Evolutionary conservation across 2,113 vertebrate species (phyloP).

Genomic region (Heptranchias perlo): DNA sequence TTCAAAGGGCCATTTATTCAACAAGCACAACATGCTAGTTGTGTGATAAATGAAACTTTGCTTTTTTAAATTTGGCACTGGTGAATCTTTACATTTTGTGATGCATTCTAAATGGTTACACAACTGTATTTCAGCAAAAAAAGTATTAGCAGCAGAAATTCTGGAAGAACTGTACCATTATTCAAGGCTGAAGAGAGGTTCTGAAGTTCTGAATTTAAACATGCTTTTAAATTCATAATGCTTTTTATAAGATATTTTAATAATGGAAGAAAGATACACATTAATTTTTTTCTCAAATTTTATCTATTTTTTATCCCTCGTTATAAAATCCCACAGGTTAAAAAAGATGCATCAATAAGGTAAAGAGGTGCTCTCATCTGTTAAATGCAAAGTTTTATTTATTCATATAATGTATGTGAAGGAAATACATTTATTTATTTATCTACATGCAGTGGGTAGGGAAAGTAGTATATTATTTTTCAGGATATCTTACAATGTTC

Average conservation of each 20-base stretch:
- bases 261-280: background rate
- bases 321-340: background rate
- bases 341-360: background rate
- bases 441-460: background rate
- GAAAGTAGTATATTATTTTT: background rate
- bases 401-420: background rate
- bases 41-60: background rate
- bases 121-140: background rate
- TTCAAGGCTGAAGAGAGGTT: background rate
- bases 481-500: background rate
- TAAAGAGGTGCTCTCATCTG: background rate
- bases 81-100: background rate
- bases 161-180: background rate
- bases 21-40: background rate
- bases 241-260: background rate
- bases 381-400: background rate
- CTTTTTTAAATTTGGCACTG: background rate
- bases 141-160: background rate
- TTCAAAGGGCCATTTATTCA: background rate
- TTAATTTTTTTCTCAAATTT: background rate
- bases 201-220: background rate
- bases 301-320: background rate
- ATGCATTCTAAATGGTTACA: background rate
- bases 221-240: background rate
- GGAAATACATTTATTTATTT: background rate